Evolutionary conservation across 2,888 invertebrate species (phyloP).

Genomic region (Tipula unca): DNA sequence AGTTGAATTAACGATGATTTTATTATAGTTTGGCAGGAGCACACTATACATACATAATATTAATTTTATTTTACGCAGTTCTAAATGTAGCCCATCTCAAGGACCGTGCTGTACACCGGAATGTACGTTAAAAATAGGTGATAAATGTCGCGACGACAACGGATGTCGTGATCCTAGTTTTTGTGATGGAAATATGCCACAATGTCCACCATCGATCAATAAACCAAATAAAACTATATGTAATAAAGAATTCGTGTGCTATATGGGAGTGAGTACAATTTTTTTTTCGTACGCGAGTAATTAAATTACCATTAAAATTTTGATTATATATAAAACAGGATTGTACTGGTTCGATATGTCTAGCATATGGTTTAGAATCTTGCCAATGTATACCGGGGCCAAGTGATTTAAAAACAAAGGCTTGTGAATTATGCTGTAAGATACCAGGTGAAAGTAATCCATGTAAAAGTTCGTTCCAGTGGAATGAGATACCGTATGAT

Average conservation of each 20-base stretch:
- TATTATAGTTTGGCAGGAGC: background rate
- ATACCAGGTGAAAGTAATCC: slow-evolving; percentile 70
- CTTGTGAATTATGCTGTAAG: slow-evolving; percentile 90
- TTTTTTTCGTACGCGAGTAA: background rate
- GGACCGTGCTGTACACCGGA: slow-evolving; percentile 92
- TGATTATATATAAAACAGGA: slow-evolving; percentile 35
- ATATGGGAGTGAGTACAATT: slow-evolving; percentile 63
- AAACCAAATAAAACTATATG: slow-evolving; percentile 93
- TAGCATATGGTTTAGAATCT: slow-evolving; percentile 91
- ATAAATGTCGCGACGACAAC: slow-evolving; percentile 86
- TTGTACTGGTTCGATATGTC: slow-evolving; percentile 96
- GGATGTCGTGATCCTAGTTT: slow-evolving; percentile 88
- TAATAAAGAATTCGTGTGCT: slow-evolving; percentile 95
- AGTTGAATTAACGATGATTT: slow-evolving; percentile 41
- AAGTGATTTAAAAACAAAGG: slow-evolving; percentile 72
- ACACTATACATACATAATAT: background rate
- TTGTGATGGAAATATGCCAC: slow-evolving; percentile 81
- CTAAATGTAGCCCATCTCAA: slow-evolving; percentile 46
- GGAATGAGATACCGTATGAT: slow-evolving; percentile 83
- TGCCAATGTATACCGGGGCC: slow-evolving; percentile 83
- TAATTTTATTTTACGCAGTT: slow-evolving; percentile 25
- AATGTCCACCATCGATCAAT: slow-evolving; percentile 86
- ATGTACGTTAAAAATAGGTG: slow-evolving; percentile 75
- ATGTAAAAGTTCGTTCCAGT: slow-evolving; percentile 82
- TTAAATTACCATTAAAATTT: background rate